Conservation (phyloP, 1,140 invertebrate genomes). For the Wiebesia pumilae region DNA sequence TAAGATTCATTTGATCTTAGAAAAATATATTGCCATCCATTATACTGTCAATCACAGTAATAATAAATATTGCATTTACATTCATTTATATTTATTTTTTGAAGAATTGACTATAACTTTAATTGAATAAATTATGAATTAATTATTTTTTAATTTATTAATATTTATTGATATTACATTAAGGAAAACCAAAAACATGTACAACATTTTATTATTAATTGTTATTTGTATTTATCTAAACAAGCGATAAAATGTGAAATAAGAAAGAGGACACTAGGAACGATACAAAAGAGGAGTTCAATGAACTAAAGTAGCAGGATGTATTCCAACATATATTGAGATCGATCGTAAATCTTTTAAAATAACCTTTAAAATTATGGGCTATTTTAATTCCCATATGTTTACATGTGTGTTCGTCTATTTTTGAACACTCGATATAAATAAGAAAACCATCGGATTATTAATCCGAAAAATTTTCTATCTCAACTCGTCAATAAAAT, state of each 20-base stretch:
- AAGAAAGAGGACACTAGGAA: neutral
- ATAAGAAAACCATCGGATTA: too few species aligned
- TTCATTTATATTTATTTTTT: too few species aligned
- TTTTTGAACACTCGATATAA: too few species aligned
- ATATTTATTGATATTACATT: too few species aligned
- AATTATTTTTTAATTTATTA: too few species aligned
- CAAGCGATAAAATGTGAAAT: neutral
- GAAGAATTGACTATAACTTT: too few species aligned
- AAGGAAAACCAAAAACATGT: too few species aligned
- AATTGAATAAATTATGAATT: too few species aligned
- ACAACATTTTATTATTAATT: neutral
- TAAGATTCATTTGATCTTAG: neutral
- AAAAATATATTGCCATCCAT: neutral
- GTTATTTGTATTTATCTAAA: neutral
- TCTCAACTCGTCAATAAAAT: too few species aligned
- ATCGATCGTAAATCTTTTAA: conserved; percentile 19
- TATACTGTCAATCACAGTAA: neutral
- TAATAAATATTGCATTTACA: neutral
- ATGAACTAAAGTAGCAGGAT: conserved; percentile 28
- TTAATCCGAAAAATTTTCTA: too few species aligned
- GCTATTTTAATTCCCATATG: neutral
- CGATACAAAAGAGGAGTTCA: conserved; percentile 21
- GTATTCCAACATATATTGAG: neutral
- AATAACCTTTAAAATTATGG: neutral
- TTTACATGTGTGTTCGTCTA: neutral